Evolutionary conservation across 1,140 invertebrate species (phyloP).

Genomic region (Catajapyx aquilonaris): DNA sequence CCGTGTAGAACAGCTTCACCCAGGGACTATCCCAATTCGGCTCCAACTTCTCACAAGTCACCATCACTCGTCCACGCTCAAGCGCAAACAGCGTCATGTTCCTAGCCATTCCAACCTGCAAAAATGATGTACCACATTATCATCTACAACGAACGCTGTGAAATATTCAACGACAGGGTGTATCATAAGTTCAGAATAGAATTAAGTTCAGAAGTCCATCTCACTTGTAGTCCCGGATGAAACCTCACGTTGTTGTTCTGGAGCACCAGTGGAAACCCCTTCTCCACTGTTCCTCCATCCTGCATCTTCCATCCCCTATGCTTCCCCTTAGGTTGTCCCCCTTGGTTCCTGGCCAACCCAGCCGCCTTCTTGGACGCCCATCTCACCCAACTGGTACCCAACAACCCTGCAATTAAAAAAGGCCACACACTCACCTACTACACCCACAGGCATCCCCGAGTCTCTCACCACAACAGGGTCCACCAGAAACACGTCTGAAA

Average conservation of each 20-base stretch:
- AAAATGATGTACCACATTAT: too few species aligned
- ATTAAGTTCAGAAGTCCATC: slow-evolving; percentile 11
- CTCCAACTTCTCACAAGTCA: slow-evolving; percentile 54
- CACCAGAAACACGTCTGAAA: too few species aligned
- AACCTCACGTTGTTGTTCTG: slow-evolving; percentile 43
- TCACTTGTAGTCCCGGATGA: slow-evolving; percentile 61
- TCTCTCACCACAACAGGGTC: too few species aligned
- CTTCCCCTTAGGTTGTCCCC: slow-evolving; percentile 38
- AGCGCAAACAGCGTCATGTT: slow-evolving; percentile 56
- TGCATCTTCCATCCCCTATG: slow-evolving; percentile 43
- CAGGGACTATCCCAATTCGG: slow-evolving; percentile 45
- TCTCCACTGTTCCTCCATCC: slow-evolving; percentile 37
- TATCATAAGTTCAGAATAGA: too few species aligned
- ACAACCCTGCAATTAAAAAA: too few species aligned
- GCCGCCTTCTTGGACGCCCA: too few species aligned
- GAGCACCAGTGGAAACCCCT: slow-evolving; percentile 41
- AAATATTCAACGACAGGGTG: too few species aligned
- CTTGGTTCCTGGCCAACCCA: slow-evolving; percentile 37
- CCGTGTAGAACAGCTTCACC: slow-evolving; percentile 36
- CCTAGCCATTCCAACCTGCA: slow-evolving; percentile 50
- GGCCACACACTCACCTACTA: too few species aligned
- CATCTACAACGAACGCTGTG: too few species aligned
- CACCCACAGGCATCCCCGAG: too few species aligned
- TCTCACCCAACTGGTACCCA: too few species aligned
- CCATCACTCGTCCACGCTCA: slow-evolving; percentile 41